phyloP scores from a whole-genome alignment of 2,113 vertebrate genomes.

The Narcine bancroftii region DNA sequence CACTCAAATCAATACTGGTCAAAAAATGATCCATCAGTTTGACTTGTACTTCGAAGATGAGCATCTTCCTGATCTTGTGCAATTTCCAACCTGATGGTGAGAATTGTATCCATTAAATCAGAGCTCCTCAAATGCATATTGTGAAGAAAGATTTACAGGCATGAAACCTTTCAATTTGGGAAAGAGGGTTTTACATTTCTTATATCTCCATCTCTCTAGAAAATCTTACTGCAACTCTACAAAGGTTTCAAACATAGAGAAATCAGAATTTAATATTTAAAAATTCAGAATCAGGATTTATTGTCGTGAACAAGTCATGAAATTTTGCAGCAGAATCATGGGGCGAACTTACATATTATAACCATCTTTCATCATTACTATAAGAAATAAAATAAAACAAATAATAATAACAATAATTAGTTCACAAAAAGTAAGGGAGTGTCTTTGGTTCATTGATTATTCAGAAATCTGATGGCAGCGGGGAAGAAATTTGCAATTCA shows the following conservation, averaged over 20 bases:
- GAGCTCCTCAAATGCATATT: neutral
- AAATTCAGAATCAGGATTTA: no score
- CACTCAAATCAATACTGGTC: neutral
- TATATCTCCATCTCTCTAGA: neutral
- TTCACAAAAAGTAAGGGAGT: no score
- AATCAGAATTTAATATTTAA: neutral
- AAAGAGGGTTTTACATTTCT: neutral
- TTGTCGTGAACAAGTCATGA: no score
- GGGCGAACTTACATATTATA: no score
- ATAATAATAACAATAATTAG: no score
- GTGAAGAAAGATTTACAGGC: neutral
- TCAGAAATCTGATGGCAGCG: no score
- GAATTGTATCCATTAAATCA: constrained; percentile 22
- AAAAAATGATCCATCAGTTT: constrained; percentile 22
- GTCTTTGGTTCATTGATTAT: no score
- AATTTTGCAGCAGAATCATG: no score
- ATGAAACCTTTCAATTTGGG: neutral
- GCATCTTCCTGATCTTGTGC: constrained; percentile 9
- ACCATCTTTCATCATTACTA: no score
- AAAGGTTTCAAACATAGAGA: neutral
- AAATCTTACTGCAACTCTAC: neutral
- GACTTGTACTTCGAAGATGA: constrained; percentile 8
- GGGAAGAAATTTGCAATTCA: neutral
- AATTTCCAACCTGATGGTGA: neutral
- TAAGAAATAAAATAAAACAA: no score